Base-by-base conservation (phyloP, 2,113 vertebrate species). In the Choloepus hoffmanni region DNA sequence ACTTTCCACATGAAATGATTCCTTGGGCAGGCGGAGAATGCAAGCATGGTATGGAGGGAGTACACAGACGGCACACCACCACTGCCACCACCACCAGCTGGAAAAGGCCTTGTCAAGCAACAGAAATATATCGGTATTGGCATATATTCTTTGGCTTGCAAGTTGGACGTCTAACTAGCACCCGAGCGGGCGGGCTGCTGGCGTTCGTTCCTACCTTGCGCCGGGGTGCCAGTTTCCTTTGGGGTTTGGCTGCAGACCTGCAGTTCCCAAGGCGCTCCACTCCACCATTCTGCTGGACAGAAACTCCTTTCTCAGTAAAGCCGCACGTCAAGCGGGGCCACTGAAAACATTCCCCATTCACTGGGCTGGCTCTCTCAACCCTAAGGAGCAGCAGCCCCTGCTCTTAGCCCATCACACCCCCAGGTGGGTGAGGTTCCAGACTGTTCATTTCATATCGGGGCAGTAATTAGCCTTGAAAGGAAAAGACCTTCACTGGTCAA, bases 221-320 rank as follows among this genome's bases (percentile, higher is more conserved):
- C 94, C 97, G 97, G 83, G 98, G 98, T 89, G 97, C 98, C 97
- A 96, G 98, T 97, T 98, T 98, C 97, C 98, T 98, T 98, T 98
- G 98, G 93, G 98, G 92, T 98, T 98, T 98, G 98, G 97, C 95
- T 96, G 97, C 96, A 96, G 98, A 96, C 98, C 98, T 98, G 98
- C 94, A 97, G 97, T 98, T 98, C 96, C 98, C 98, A 94, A 97
- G 98, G 96, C 92, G 97, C 76, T 98, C 98, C 96, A 55, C 68
- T 98, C 98, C 98, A 97, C 98, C 98, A 89, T 96, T 98, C 98
- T 99, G 98, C 98, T 98, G 98, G 96, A 99, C 81, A 98, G 98
- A 99, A 98, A 98, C 98, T 98, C 97, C 97, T 96, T 92, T 97
- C 98, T 98, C 98, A 98, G 85, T 98, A 89, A 89, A 68, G 93